Evolutionary conservation across 2,888 invertebrate species (phyloP).

Genomic region (Thereva unica): DNA sequence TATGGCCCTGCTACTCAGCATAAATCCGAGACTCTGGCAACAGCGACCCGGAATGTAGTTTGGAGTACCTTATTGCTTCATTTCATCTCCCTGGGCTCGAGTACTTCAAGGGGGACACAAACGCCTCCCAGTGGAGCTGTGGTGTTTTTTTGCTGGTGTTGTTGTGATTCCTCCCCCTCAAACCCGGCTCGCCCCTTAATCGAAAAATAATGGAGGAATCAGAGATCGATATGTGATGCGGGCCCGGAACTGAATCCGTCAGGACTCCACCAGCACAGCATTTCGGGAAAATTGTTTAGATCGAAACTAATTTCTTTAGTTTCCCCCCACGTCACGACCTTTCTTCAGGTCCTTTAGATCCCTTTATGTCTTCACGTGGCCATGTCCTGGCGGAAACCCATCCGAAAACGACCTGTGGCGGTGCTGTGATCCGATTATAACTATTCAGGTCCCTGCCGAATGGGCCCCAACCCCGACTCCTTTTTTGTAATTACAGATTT

Average conservation of each 20-base stretch:
- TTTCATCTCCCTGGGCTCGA: conserved; percentile 2
- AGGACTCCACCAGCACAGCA: conserved; percentile 18
- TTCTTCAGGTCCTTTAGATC: too few species aligned
- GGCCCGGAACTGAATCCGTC: conserved; percentile 11
- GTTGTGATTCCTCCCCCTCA: conserved; percentile 2
- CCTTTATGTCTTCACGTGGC: too few species aligned
- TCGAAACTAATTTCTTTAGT: conserved; percentile 24
- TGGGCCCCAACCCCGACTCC: conserved; percentile 1
- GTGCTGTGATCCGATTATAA: conserved; percentile 17
- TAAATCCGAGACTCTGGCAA: conserved; percentile 12
- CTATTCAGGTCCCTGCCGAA: neutral
- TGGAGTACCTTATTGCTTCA: conserved; percentile 28
- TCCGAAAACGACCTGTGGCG: conserved; percentile 12
- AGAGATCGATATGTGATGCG: conserved; percentile 27
- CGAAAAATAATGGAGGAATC: conserved; percentile 27
- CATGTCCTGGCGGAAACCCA: conserved; percentile 1
- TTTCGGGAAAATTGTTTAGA: conserved; percentile 15
- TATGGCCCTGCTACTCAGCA: conserved; percentile 2
- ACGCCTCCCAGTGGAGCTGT: neutral
- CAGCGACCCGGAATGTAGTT: conserved; percentile 21
- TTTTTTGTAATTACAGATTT: conserved; percentile 12
- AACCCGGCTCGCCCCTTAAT: conserved; percentile 11
- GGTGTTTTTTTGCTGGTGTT: conserved; percentile 5
- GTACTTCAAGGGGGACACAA: conserved; percentile 8
- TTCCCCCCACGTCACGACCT: neutral